These are phyloP conservation scores for Benitochromis conjunctus DNA, from an alignment of 2,113 vertebrate genomes.

Conservation along the genomic window DNA sequence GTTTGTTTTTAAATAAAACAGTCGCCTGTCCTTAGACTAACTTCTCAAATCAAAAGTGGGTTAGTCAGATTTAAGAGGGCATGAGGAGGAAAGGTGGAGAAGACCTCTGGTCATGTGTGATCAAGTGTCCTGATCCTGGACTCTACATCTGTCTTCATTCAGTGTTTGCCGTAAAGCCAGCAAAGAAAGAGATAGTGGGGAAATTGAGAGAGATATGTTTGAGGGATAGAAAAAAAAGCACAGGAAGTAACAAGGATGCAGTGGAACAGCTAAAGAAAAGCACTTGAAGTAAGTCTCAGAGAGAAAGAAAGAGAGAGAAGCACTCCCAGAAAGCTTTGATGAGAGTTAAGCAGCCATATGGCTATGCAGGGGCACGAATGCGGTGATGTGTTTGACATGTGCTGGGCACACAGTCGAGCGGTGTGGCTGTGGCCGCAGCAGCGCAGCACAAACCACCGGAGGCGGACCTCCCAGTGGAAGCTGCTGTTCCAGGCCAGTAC, in stretches of 20 bases:
- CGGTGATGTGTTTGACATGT: slow-evolving; percentile 61
- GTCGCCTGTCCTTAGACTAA: neutral
- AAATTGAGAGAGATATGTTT: neutral
- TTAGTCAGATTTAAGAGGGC: neutral
- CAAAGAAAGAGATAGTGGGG: neutral
- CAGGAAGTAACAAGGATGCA: neutral
- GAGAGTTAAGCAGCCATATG: slow-evolving; percentile 53
- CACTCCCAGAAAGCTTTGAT: slow-evolving; percentile 40
- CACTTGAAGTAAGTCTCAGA: neutral
- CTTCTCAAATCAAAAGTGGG: neutral
- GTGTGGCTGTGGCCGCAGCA: slow-evolving; percentile 34
- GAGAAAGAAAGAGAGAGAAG: neutral
- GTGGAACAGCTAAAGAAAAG: neutral
- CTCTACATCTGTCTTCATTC: slow-evolving; percentile 46
- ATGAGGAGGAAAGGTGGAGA: neutral
- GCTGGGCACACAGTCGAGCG: slow-evolving; percentile 47
- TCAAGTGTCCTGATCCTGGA: neutral
- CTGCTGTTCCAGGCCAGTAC: slow-evolving; percentile 4
- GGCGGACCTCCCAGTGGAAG: slow-evolving; percentile 36
- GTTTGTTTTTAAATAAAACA: neutral
- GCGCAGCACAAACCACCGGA: slow-evolving; percentile 44
- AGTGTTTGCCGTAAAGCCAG: slow-evolving; percentile 18
- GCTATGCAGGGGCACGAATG: slow-evolving; percentile 55
- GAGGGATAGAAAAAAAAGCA: neutral
- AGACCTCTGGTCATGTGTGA: neutral